phyloP scores from a whole-genome alignment of 2,888 invertebrate species.

The Nebria salina region DNA sequence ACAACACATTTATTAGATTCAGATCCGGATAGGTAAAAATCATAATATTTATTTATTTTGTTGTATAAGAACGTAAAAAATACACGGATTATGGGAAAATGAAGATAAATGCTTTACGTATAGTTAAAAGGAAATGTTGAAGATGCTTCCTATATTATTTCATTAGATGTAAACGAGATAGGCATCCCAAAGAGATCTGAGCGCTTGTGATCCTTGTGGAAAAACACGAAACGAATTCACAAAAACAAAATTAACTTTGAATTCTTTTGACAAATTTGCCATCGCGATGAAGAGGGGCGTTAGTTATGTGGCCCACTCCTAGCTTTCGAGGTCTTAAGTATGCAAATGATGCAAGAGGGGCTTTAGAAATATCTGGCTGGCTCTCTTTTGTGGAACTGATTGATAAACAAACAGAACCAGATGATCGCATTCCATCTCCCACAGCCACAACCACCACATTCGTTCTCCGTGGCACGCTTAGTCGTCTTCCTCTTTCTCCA shows the following conservation, averaged over 20 bases:
- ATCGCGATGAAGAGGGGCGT: not conserved
- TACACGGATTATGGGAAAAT: no score
- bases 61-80: no score
- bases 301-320: slow-evolving; percentile 1
- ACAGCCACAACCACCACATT: not conserved
- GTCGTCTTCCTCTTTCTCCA: not conserved
- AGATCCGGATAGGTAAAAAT: no score
- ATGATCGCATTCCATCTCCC: slow-evolving; percentile 14
- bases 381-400: slow-evolving; percentile 20
- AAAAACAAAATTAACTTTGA: not conserved
- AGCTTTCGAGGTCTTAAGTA: not conserved
- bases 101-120: no score
- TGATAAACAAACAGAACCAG: slow-evolving; percentile 26
- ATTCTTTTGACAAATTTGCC: not conserved
- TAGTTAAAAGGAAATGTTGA: no score
- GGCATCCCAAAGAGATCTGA: not conserved
- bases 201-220: not conserved
- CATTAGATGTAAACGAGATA: not conserved
- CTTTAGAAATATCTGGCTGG: not conserved
- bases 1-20: no score
- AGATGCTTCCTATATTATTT: not conserved
- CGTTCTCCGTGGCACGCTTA: not conserved
- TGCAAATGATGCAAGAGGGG: slow-evolving; percentile 19
- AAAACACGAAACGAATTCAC: not conserved
- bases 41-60: no score